These are phyloP conservation scores for Todus mexicanus DNA, from an alignment of 2,797 vertebrate genomes.

Conservation along the genomic window DNA sequence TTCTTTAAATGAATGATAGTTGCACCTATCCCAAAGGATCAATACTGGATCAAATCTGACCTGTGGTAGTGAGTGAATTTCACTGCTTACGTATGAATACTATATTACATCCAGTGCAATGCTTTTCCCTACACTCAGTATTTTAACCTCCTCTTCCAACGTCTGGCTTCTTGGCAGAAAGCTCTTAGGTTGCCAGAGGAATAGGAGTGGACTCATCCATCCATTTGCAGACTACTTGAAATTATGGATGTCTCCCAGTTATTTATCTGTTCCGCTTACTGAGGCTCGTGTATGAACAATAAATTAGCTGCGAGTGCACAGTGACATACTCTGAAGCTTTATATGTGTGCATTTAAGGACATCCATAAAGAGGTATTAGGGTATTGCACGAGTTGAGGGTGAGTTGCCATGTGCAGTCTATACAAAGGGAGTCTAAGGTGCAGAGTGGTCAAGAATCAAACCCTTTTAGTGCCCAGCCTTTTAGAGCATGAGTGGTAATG, in stretches of 20 bases:
- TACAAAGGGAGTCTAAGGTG: background rate
- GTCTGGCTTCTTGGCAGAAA: background rate
- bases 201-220: background rate
- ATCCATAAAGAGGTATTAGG: background rate
- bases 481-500: background rate
- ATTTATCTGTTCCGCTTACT: background rate
- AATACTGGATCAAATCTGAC: background rate
- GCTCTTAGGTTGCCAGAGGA: background rate
- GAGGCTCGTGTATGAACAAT: background rate
- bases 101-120: background rate
- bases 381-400: background rate
- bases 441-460: background rate
- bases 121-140: background rate
- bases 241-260: background rate
- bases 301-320: constrained; percentile 24
- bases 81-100: background rate
- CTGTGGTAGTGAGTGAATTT: background rate
- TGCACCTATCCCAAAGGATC: background rate
- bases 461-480: background rate
- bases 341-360: background rate
- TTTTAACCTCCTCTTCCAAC: background rate
- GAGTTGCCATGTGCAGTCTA: background rate
- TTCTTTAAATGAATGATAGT: background rate
- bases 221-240: background rate
- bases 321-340: background rate